These are phyloP conservation scores for Kryphioiulus occultus DNA, from an alignment of 2,888 invertebrate genomes.

Conservation along the genomic window DNA sequence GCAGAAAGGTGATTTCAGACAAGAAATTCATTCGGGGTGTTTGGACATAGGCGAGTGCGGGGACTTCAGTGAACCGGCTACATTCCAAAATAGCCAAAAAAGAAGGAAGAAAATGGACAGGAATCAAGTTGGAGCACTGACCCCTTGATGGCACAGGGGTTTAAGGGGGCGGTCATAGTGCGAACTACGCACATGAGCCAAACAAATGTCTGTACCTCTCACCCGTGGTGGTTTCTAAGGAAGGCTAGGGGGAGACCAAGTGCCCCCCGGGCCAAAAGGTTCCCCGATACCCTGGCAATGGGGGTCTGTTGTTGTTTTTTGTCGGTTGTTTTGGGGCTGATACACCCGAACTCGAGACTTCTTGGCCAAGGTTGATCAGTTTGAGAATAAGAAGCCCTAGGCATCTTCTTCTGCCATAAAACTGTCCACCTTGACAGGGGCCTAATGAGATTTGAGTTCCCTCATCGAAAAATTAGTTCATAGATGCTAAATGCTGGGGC, in stretches of 20 bases:
- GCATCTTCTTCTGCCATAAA: not conserved
- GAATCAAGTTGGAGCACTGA: constrained; percentile 44
- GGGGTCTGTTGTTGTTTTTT: constrained; percentile 17
- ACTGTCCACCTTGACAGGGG: constrained; percentile 31
- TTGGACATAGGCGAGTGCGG: not conserved
- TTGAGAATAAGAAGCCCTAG: constrained; percentile 11
- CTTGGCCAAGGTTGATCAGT: constrained; percentile 20
- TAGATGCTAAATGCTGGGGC: constrained; percentile 15
- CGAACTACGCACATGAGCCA: constrained; percentile 41
- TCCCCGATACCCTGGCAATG: not conserved
- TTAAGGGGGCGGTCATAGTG: constrained; percentile 30
- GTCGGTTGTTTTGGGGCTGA: constrained; percentile 25
- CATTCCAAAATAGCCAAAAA: constrained; percentile 48
- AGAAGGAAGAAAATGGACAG: constrained; percentile 48
- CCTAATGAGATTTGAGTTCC: constrained; percentile 35
- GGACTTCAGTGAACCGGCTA: constrained; percentile 43
- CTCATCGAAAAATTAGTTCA: constrained; percentile 30
- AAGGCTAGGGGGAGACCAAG: not conserved
- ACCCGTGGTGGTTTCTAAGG: constrained; percentile 39
- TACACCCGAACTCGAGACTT: constrained; percentile 5
- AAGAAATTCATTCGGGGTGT: not conserved
- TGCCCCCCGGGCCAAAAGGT: not conserved
- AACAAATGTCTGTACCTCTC: constrained; percentile 28
- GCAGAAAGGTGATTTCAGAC: not conserved
- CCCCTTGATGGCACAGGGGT: constrained; percentile 44